Percentiles rank a stretch among this genome's conserved stretches.
Conservation (phyloP, 2,888 invertebrate genomes). For the Ophion obscuratus region DNA sequence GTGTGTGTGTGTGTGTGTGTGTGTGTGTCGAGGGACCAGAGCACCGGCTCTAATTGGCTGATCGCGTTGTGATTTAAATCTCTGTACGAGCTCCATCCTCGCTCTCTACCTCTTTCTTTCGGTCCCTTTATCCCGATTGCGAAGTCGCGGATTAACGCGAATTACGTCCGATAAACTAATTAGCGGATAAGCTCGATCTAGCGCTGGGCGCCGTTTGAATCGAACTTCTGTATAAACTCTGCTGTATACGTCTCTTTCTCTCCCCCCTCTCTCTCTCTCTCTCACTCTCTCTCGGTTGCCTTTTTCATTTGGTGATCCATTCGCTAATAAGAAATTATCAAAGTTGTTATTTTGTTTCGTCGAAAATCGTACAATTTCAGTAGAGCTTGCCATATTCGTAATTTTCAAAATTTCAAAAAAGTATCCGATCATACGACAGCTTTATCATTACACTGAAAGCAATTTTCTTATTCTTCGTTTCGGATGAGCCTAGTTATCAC, state of each 20-base stretch:
- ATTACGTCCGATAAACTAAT: constrained; percentile 79
- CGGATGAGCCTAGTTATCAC: too few species aligned
- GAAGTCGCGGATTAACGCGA: constrained; percentile 76
- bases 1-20: not conserved
- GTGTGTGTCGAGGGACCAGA: constrained; percentile 50
- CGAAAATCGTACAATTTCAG: too few species aligned
- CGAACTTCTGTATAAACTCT: constrained; percentile 12
- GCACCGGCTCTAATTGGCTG: constrained; percentile 74
- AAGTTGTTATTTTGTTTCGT: too few species aligned
- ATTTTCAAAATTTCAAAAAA: too few species aligned
- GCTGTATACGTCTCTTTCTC: not conserved
- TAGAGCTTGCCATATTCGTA: too few species aligned
- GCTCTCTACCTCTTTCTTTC: not conserved
- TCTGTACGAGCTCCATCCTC: constrained; percentile 64
- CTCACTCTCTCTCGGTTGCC: too few species aligned
- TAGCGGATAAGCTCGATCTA: constrained; percentile 74
- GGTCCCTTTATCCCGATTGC: constrained; percentile 37
- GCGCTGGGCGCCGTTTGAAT: constrained; percentile 47
- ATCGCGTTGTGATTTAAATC: constrained; percentile 79
- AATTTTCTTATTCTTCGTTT: too few species aligned
- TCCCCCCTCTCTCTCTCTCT: not conserved
- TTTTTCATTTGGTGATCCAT: too few species aligned
- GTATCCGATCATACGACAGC: too few species aligned
- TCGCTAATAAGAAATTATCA: too few species aligned
- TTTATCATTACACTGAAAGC: too few species aligned